Conservation (phyloP, 2,888 invertebrate genomes). For the Dasypogon diadema region DNA sequence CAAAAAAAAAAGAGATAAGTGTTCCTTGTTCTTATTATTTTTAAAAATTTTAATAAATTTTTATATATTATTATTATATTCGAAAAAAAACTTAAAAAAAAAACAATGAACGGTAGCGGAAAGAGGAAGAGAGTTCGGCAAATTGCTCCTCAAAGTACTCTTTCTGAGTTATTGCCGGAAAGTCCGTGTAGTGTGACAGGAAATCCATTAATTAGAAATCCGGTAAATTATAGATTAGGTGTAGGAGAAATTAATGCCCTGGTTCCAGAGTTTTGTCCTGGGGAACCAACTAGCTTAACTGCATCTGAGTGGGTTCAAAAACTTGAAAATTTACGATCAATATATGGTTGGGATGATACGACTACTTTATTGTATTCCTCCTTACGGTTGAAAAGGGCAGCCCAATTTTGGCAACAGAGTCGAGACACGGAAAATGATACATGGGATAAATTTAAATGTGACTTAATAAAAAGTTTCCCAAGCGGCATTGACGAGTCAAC, state of each 20-base stretch:
- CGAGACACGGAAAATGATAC: background rate
- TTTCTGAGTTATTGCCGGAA: background rate
- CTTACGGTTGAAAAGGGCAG: background rate
- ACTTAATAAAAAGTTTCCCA: background rate
- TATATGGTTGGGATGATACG: background rate
- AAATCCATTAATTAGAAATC: background rate
- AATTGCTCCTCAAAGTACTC: background rate
- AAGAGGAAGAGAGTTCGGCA: background rate
- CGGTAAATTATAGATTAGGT: background rate
- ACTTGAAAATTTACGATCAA: background rate
- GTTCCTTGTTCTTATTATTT: too few species aligned
- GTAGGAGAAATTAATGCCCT: background rate
- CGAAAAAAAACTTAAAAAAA: too few species aligned
- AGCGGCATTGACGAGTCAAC: background rate
- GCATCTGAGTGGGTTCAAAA: background rate
- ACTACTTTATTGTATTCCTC: background rate
- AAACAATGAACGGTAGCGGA: too few species aligned
- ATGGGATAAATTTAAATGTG: background rate
- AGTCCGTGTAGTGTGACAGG: background rate
- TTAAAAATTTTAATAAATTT: too few species aligned
- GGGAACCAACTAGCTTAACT: background rate
- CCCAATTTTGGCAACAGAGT: background rate
- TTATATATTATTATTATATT: too few species aligned
- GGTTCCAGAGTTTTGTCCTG: background rate
- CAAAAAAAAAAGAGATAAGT: too few species aligned